phyloP scores from a whole-genome alignment of 2,797 vertebrate genomes.

The Ceryle rudis region DNA sequence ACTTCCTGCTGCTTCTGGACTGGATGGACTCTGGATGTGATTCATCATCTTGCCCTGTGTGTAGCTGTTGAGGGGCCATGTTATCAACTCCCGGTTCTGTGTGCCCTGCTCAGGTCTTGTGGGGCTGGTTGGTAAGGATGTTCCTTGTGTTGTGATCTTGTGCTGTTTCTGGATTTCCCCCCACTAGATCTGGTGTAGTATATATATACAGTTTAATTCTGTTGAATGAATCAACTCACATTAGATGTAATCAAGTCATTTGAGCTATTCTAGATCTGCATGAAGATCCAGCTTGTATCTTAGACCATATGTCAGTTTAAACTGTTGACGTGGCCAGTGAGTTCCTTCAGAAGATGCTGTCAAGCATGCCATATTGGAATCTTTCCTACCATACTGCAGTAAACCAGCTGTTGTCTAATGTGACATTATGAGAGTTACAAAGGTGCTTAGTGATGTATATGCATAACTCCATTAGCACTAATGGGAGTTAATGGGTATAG shows the following conservation, averaged over 20 bases:
- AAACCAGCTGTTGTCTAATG: neutral
- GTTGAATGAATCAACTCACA: neutral
- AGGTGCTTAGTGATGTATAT: neutral
- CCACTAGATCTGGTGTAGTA: neutral
- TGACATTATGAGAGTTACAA: neutral
- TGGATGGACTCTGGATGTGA: neutral
- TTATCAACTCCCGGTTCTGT: neutral
- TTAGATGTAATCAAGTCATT: neutral
- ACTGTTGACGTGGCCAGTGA: neutral
- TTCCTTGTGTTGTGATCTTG: neutral
- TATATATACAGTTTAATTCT: neutral
- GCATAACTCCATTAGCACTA: conserved; percentile 48
- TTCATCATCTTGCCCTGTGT: neutral
- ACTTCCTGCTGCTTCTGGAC: neutral
- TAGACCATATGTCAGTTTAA: neutral
- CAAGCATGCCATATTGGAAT: neutral
- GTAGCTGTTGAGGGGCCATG: neutral
- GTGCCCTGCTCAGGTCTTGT: neutral
- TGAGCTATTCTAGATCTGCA: neutral
- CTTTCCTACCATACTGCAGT: neutral
- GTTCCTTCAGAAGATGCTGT: neutral
- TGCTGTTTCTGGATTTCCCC: neutral
- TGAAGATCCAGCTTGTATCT: neutral
- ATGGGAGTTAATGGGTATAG: conserved; percentile 47
- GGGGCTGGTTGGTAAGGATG: neutral